Evolutionary conservation across 2,797 vertebrate species (phyloP), one percentile per base, ranked within the genome.

Genomic region (Anguilla megastoma): DNA sequence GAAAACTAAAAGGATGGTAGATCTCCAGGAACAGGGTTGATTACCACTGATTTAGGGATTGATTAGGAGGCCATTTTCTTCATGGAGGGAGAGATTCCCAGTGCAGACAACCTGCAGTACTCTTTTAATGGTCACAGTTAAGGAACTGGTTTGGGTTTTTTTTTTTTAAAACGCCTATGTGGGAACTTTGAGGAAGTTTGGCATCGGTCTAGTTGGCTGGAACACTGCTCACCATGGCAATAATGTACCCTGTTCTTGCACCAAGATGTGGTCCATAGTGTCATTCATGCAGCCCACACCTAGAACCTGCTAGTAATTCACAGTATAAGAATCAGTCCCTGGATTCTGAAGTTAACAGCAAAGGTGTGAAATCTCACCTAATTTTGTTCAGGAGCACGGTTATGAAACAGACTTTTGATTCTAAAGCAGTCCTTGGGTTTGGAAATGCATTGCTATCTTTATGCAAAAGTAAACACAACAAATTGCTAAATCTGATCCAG

Each of bases 351-450:
- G 79, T 30, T 50, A 82, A 50, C 41, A 80, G 33, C 36, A 24
- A 45, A 82, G 21, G 79, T 82, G 79, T 24, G 79, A 82, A 82
- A 48, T 82, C 41, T 82, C 79, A 82, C 41, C 79, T 50, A 48
- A 24, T 82, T n/a, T 45, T 48, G 79, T 45, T 41, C 14, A 41
- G 33, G 36, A 79, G 74, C 33, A 41, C 36, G 21, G 16, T 16
- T 21, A 41, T 41, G 9, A 27, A 71, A 71, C 1, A 71, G 66
- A n/a, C n/a, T 71, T 71, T 71, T 27, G 10, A 41, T 79, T 45
- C 10, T 4, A 74, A 74, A 74, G 27, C 69, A 74, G 27, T 74
- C 69, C 18, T 5, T 79, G 16, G 33, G 33, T 14, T 41, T 14
- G 36, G 16, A 16, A 9, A 74, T 74, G 33, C 9, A 3, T 79